These are phyloP conservation scores for Ernsta delagoae DNA, from an alignment of 2,888 invertebrate genomes.

Conservation along the genomic window DNA sequence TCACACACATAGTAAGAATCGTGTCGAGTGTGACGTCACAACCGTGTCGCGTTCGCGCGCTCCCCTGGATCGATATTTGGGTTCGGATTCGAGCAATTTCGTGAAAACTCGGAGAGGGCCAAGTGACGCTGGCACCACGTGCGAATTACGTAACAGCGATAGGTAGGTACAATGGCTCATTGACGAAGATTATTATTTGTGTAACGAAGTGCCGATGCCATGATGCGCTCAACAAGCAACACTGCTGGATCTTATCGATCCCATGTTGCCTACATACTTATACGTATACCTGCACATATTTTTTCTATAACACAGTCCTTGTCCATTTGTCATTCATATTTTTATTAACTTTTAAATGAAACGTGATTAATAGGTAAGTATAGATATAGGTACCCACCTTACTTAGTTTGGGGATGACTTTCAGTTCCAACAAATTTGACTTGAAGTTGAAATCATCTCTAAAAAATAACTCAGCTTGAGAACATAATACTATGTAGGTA, in stretches of 20 bases:
- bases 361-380: no score
- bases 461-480: no score
- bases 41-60: slow-evolving; percentile 68
- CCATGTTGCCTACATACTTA: no score
- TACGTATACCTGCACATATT: no score
- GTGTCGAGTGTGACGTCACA: slow-evolving; percentile 71
- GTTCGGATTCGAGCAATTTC: slow-evolving; percentile 59
- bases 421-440: no score
- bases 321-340: no score
- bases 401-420: no score
- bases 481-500: no score
- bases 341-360: no score
- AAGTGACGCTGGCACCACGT: slow-evolving; percentile 71
- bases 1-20: slow-evolving; percentile 31
- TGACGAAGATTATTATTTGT: slow-evolving; percentile 79
- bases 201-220: slow-evolving; percentile 51
- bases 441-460: no score
- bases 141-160: slow-evolving; percentile 72
- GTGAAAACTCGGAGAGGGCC: slow-evolving; percentile 57
- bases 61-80: slow-evolving; percentile 68
- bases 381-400: no score
- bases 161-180: slow-evolving; percentile 72
- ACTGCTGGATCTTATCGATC: background rate
- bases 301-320: no score
- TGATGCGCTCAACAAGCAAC: slow-evolving; percentile 54